Percentiles rank a stretch among this genome's conserved stretches.
Conservation (phyloP, 2,113 vertebrate species). For the Neolamprologus longior region DNA sequence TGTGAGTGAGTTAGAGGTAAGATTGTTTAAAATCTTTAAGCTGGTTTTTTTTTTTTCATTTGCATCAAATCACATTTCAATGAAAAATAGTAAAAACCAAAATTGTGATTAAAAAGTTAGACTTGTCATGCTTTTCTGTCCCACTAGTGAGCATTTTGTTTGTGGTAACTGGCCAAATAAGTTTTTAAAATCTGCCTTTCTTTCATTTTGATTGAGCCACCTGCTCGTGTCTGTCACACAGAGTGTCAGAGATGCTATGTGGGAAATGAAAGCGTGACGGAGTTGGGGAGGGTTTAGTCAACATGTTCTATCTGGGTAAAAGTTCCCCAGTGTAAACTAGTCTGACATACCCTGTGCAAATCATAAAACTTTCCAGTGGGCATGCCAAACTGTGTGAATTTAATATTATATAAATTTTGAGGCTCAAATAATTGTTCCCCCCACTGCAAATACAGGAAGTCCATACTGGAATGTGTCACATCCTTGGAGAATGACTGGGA, state of each 20-base stretch:
- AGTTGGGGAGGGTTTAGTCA: background rate
- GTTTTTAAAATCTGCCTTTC: background rate
- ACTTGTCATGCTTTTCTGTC: background rate
- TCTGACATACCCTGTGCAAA: background rate
- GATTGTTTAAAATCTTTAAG: background rate
- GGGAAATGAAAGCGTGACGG: background rate
- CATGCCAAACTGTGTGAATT: background rate
- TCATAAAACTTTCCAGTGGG: background rate
- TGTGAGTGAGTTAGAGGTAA: background rate
- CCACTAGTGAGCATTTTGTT: background rate
- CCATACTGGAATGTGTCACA: background rate
- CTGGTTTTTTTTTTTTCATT: background rate
- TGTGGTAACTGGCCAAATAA: background rate
- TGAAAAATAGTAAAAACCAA: background rate
- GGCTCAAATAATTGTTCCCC: background rate
- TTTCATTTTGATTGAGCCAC: constrained; percentile 14
- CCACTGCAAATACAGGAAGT: background rate
- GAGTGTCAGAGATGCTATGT: constrained; percentile 13
- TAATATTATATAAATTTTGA: background rate
- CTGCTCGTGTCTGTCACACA: constrained; percentile 64
- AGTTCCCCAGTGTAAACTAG: background rate
- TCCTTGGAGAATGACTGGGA: background rate
- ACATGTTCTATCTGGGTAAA: constrained; percentile 14
- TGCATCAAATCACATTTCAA: background rate
- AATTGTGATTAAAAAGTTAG: background rate